Conservation (phyloP, 1,140 invertebrate genomes). For the Trissolcus basalis region DNA sequence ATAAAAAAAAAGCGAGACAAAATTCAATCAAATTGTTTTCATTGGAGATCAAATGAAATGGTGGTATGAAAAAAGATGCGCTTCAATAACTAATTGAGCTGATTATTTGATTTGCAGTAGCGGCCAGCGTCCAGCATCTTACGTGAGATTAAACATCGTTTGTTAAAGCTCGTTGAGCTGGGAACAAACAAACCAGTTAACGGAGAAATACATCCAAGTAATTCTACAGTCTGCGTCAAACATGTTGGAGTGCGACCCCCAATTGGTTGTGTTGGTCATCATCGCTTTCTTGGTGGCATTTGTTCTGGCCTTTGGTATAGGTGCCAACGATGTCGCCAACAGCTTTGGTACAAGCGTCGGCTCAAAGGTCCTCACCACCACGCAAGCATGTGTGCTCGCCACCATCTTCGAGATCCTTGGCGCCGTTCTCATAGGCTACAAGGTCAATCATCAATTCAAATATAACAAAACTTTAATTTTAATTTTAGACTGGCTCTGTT, state of each 20-base stretch:
- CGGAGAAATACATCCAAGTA: not conserved
- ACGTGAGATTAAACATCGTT: constrained; percentile 34
- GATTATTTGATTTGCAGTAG: constrained; percentile 51
- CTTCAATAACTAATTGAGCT: constrained; percentile 39
- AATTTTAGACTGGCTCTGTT: too few species aligned
- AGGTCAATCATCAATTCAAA: constrained; percentile 51
- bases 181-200: constrained; percentile 44
- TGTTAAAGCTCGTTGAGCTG: constrained; percentile 34
- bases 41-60: constrained; percentile 2
- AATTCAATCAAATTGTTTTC: constrained; percentile 7
- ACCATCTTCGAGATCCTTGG: constrained; percentile 96
- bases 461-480: too few species aligned
- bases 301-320: constrained; percentile 96
- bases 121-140: constrained; percentile 22
- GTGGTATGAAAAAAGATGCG: constrained; percentile 12
- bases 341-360: constrained; percentile 99
- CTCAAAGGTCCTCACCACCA: constrained; percentile 93
- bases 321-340: constrained; percentile 99
- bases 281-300: constrained; percentile 97
- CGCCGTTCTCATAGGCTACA: constrained; percentile 89
- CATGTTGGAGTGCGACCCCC: constrained; percentile 76
- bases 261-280: constrained; percentile 89
- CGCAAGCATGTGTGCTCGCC: constrained; percentile 94
- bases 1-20: not conserved
- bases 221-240: constrained; percentile 1